These are phyloP conservation scores for Cryptoleucopteryx plumbea DNA, from an alignment of 2,113 vertebrate species.

Conservation along the genomic window DNA sequence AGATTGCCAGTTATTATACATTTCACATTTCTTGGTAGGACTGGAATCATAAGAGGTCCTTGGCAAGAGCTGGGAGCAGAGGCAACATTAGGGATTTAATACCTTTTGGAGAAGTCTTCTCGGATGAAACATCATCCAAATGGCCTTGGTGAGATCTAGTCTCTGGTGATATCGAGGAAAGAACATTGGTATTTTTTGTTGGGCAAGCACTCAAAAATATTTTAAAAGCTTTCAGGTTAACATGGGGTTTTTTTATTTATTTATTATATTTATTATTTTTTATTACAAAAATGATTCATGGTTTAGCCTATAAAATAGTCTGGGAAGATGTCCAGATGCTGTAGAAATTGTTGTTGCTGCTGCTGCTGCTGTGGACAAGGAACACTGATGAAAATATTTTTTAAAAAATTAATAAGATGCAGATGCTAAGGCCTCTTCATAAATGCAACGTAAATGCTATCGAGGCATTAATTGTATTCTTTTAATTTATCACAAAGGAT, in stretches of 20 bases:
- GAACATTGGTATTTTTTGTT: not conserved
- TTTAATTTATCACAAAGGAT: not conserved
- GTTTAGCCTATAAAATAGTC: not conserved
- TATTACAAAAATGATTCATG: not conserved
- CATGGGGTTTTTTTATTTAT: not conserved
- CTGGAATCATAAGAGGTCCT: not conserved
- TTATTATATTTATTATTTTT: too few species aligned
- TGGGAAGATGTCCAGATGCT: not conserved
- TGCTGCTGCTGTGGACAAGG: not conserved
- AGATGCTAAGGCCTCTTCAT: not conserved
- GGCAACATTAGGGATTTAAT: not conserved
- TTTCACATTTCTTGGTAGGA: not conserved
- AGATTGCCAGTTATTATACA: not conserved
- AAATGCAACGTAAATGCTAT: not conserved
- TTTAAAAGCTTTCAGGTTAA: not conserved
- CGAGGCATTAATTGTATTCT: not conserved
- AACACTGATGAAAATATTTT: not conserved
- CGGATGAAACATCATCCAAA: not conserved
- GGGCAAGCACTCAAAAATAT: not conserved
- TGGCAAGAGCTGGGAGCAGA: not conserved
- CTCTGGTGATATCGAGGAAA: not conserved
- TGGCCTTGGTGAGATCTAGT: not conserved
- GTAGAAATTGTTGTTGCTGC: not conserved
- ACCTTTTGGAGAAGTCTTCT: not conserved
- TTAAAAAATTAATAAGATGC: not conserved